These are phyloP conservation scores for Coreius guichenoti DNA, from an alignment of 2,797 vertebrate genomes.

Conservation along the genomic window DNA sequence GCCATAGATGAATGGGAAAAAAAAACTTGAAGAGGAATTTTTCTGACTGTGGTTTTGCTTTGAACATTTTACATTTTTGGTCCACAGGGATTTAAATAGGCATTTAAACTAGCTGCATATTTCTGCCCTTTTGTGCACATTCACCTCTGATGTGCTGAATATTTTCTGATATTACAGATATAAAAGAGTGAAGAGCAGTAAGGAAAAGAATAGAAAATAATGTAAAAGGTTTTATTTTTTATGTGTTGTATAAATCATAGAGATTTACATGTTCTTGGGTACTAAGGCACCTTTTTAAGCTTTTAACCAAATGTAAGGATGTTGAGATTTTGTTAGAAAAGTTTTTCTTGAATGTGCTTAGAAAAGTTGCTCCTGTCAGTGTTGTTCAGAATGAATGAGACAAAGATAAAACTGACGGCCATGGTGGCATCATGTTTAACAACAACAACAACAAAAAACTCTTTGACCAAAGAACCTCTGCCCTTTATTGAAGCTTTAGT, in stretches of 20 bases:
- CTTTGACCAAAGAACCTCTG: background rate
- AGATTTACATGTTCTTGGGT: background rate
- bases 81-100: conserved; percentile 26
- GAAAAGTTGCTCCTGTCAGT: background rate
- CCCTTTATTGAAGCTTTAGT: background rate
- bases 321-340: background rate
- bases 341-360: background rate
- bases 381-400: background rate
- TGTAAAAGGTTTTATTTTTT: background rate
- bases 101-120: conserved; percentile 34
- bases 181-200: background rate
- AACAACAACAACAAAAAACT: background rate
- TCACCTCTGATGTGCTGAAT: conserved; percentile 8
- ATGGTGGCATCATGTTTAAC: background rate
- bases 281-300: background rate
- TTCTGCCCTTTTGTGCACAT: conserved; percentile 34
- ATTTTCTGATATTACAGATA: conserved; percentile 5
- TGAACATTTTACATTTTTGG: conserved; percentile 36
- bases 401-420: background rate
- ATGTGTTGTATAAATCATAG: conserved; percentile 5
- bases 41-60: conserved; percentile 38
- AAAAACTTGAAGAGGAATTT: conserved; percentile 32
- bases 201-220: conserved; percentile 9
- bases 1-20: conserved; percentile 6
- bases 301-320: background rate